phyloP scores from a whole-genome alignment of 2,113 vertebrate genomes.

The Thryonomys swinderianus region DNA sequence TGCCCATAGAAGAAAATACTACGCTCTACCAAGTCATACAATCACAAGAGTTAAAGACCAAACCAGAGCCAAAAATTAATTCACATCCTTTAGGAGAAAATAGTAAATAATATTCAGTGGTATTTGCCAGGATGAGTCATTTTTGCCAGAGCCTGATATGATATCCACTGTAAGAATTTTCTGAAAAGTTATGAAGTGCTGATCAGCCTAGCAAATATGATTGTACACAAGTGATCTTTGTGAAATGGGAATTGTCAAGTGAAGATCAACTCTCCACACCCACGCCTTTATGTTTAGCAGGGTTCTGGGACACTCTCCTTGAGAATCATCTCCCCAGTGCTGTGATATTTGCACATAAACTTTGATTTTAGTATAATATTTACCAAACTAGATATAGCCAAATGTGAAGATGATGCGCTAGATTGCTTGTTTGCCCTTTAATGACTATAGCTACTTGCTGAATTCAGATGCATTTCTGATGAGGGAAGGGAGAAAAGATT shows the following conservation, averaged over 20 bases:
- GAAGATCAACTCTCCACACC: background rate
- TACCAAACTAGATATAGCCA: background rate
- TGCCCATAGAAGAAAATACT: background rate
- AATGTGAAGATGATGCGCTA: background rate
- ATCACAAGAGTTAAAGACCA: background rate
- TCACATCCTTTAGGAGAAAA: background rate
- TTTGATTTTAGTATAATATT: slow-evolving; percentile 5
- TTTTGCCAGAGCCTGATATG: background rate
- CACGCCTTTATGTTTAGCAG: background rate
- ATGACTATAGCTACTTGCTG: background rate
- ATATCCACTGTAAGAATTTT: background rate
- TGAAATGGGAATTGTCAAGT: background rate
- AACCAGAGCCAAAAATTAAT: slow-evolving; percentile 12
- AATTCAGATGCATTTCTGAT: background rate
- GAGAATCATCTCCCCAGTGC: background rate
- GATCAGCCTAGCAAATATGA: background rate
- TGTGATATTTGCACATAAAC: slow-evolving; percentile 34
- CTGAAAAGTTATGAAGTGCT: background rate
- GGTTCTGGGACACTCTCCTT: background rate
- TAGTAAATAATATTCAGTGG: background rate
- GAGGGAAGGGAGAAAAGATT: background rate
- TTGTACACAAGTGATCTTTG: background rate
- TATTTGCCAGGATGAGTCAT: background rate
- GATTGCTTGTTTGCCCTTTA: background rate
- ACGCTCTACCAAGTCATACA: accelerated